Conservation (phyloP, 1,140 invertebrate species). For the Aphis craccivora region DNA sequence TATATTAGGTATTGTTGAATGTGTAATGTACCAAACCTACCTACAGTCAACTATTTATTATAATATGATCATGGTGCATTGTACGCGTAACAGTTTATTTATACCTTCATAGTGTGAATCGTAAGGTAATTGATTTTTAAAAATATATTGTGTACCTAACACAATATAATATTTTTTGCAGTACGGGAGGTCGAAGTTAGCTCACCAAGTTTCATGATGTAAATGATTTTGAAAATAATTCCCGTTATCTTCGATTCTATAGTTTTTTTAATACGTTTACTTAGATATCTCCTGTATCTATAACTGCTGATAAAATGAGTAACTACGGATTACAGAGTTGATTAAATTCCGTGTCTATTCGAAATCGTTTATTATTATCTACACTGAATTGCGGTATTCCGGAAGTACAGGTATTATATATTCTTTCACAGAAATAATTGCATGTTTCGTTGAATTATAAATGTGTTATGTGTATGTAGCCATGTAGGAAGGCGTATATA, state of each 20-base stretch:
- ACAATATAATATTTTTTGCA: background rate
- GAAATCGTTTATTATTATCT: background rate
- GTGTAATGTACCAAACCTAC: background rate
- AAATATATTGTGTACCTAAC: slow-evolving; percentile 18
- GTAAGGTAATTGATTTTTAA: slow-evolving; percentile 9
- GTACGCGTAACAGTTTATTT: slow-evolving; percentile 1
- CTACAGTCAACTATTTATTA: background rate
- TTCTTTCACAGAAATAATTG: background rate
- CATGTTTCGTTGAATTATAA: slow-evolving; percentile 3
- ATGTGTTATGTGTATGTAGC: background rate
- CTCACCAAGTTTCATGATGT: background rate
- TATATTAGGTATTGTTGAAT: background rate
- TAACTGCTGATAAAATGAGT: background rate
- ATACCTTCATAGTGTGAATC: background rate
- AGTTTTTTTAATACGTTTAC: slow-evolving; percentile 7
- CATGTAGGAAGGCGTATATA: background rate
- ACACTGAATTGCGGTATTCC: background rate
- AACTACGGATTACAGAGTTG: background rate
- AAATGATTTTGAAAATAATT: background rate
- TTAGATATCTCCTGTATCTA: background rate
- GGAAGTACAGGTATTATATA: background rate
- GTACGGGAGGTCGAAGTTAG: background rate
- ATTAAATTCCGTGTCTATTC: slow-evolving; percentile 9
- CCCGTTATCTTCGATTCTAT: background rate
- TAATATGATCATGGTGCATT: background rate